Evolutionary conservation across 2,888 invertebrate genomes (phyloP), one percentile per base, ranked within the genome.

Genomic region (Hemaris fuciformis): DNA sequence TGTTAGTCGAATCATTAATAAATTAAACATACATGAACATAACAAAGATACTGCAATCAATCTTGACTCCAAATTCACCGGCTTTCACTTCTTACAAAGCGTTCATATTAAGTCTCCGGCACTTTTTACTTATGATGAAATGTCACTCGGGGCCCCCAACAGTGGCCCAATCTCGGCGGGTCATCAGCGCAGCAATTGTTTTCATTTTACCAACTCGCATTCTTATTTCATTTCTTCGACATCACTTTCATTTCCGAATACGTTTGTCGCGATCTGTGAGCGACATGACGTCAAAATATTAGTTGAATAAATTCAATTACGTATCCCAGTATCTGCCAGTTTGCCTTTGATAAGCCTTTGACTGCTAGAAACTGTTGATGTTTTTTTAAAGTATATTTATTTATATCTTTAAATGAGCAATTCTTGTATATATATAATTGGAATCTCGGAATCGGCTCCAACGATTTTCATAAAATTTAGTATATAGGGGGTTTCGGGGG

Each of bases 181-280:
- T 53, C 53, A 53, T 53, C 53, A 27, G 34, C 45, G 22, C 46
- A 22, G 22, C 38, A 53, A 53, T 53, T 53, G 48, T 60, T 60
- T 59, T 48, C 60, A 53, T 27, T 60, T 60, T 53, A 53, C 18
- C 53, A 48, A 38, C 42, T 46, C 43, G 22, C 41, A 53, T 53
- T 41, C 48, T 42, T 23, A 53, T 60, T 60, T 42, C 41, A 60
- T 53, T 53, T 60, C 48, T 48, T 60, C 15, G 15, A 22, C 41
- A 38, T 34, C 41, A 66, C 69, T 68, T 70, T 68, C 68, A 66
- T 70, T 66, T 70, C 64, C 66, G 66, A 68, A 67, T 64, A 62
- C 56, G 57, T 48, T 60, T 58, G 15, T 57, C 15, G 34, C 46
- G 22, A 34, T 31, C 45, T 27, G 20, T 34, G 31, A 57, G n/a